A percentile compares a stretch with the other conserved stretches of the same genome.
These are phyloP conservation scores for Petroica traversi DNA, from an alignment of 2,113 vertebrate species.

Conservation along the genomic window DNA sequence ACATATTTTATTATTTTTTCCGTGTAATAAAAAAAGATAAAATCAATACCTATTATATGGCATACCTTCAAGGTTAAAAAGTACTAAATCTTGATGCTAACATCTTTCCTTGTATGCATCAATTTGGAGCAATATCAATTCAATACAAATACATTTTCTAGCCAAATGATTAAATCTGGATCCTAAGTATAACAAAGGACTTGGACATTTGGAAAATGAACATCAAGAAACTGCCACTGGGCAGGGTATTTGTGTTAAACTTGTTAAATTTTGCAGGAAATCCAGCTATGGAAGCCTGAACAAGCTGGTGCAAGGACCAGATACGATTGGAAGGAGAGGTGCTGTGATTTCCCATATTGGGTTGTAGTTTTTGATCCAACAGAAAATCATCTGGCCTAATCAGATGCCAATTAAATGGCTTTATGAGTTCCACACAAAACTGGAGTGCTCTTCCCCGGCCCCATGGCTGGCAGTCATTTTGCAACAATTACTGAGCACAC, in stretches of 20 bases:
- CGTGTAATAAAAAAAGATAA: constrained; percentile 55
- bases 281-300: background rate
- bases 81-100: constrained; percentile 63
- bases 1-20: constrained; percentile 57
- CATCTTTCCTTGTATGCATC: constrained; percentile 35
- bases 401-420: constrained; percentile 57
- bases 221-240: background rate
- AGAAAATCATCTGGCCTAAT: constrained; percentile 48
- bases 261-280: background rate
- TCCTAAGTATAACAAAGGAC: background rate
- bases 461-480: constrained; percentile 53
- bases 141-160: constrained; percentile 24
- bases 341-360: background rate
- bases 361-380: background rate
- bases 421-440: constrained; percentile 53
- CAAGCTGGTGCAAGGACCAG: background rate
- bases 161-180: background rate
- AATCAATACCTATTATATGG: constrained; percentile 68
- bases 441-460: constrained; percentile 45
- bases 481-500: constrained; percentile 59
- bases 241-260: background rate
- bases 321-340: background rate
- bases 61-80: constrained; percentile 68
- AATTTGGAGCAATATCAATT: constrained; percentile 42
- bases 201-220: background rate